phyloP scores from a whole-genome alignment of 2,113 vertebrate species.

The Sinocyclocheilus anophthalmus region DNA sequence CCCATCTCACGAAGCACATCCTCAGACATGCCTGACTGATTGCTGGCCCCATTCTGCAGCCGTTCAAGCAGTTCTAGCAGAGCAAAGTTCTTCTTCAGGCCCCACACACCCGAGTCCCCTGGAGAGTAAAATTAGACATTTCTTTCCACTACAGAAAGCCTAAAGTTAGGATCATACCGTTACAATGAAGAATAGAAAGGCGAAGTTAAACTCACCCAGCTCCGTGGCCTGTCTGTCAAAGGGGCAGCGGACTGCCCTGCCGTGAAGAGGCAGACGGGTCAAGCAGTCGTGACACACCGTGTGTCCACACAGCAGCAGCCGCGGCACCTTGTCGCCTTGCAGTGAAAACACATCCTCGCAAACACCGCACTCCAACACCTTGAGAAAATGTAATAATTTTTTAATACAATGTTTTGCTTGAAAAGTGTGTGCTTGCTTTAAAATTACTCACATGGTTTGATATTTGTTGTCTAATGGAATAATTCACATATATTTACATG shows the following conservation, averaged over 20 bases:
- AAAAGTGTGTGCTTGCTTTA: too few species aligned
- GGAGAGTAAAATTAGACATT: neutral
- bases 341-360: slow-evolving; percentile 98
- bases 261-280: slow-evolving; percentile 92
- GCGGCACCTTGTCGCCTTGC: slow-evolving; percentile 96
- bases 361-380: slow-evolving; percentile 97
- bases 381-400: neutral
- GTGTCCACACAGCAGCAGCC: slow-evolving; percentile 92
- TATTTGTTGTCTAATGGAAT: too few species aligned
- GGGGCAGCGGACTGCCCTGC: slow-evolving; percentile 92
- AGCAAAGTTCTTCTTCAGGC: slow-evolving; percentile 98
- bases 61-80: slow-evolving; percentile 93
- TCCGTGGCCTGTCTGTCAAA: slow-evolving; percentile 97
- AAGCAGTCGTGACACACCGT: slow-evolving; percentile 97
- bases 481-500: too few species aligned
- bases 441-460: too few species aligned
- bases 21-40: slow-evolving; percentile 88
- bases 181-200: slow-evolving; percentile 4
- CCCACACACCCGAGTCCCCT: slow-evolving; percentile 99
- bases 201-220: slow-evolving; percentile 78
- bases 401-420: too few species aligned
- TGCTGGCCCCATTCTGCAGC: slow-evolving; percentile 90
- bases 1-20: slow-evolving; percentile 87
- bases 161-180: neutral
- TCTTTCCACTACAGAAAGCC: neutral